Conservation (phyloP, 2,797 vertebrate genomes). For the Thamnophis elegans region DNA sequence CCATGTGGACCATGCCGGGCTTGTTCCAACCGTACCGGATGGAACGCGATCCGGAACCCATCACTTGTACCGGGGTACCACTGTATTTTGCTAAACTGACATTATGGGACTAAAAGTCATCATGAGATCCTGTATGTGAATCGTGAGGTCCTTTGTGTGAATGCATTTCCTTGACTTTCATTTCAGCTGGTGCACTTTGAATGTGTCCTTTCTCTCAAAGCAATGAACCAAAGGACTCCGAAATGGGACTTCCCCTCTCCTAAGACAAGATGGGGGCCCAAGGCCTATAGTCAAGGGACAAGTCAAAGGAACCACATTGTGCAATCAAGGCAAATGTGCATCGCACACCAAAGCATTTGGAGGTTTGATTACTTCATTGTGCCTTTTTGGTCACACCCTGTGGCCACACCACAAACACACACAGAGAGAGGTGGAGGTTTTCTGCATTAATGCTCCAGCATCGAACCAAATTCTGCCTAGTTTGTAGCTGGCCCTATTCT, state of each 20-base stretch:
- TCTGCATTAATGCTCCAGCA: background rate
- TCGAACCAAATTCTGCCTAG: background rate
- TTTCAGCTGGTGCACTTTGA: background rate
- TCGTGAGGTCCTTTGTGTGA: background rate
- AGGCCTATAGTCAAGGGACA: background rate
- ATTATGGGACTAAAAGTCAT: background rate
- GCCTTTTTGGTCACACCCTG: background rate
- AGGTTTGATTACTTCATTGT: background rate
- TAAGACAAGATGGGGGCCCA: no score
- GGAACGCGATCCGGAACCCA: no score
- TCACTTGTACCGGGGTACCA: no score
- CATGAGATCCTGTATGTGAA: background rate
- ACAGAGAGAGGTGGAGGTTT: no score
- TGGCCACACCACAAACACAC: no score
- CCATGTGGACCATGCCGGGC: no score
- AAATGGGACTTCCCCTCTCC: background rate
- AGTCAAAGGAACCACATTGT: background rate
- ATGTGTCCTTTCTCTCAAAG: background rate
- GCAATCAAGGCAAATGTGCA: background rate
- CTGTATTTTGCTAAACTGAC: background rate
- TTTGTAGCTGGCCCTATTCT: background rate
- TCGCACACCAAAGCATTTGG: background rate
- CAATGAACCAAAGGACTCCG: no score
- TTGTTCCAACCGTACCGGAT: no score
- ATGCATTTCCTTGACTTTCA: background rate